Evolutionary conservation across 2,797 vertebrate species (phyloP), one percentile per base, ranked within the genome.

Genomic region (Sebastes miniatus): DNA sequence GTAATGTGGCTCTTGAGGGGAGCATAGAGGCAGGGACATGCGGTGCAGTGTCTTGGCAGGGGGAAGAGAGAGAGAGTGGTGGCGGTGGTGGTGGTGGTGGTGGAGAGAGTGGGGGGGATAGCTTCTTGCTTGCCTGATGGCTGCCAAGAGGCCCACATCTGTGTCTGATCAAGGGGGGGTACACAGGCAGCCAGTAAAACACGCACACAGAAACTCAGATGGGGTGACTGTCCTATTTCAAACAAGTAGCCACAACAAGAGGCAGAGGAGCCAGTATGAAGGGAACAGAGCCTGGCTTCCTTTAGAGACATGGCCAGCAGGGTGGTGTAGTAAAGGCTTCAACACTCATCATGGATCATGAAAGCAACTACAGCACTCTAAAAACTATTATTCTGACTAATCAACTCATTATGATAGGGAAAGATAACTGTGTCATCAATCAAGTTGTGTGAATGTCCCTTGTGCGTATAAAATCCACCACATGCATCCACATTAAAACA

Each of bases 111-210:
- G 36, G 58, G 27, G 27, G 73, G 34, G 43, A 29, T 9, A 88
- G 84, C 83, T 87, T 71, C 84, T 89, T 88, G 83, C 86, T 83
- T 76, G 73, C 79, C 65, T 87, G 77, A 76, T 79, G 74, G 83
- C 87, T 92, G 91, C 93, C 92, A 93, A 91, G 87, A 93, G 89
- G 83, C 88, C 80, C 93, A 94, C 94, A 95, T 95, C 95, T 94
- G 94, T 89, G 81, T 93, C 87, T 91, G 91, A 94, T 95, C 93
- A 94, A 68, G 34, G 24, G 73, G n/a, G 50, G 83, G 77, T 80
- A 83, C 77, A 82, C 68, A 88, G 66, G 69, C 88, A 83, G 88
- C 84, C 87, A 89, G 79, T 63, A 58, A 71, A 76, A 85, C 59
- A 72, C 7, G 66, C 50, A 34, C 36, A 56, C 50, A 62, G 29